A percentile compares a stretch with the other conserved stretches of the same genome.
phyloP scores from a whole-genome alignment of 2,797 vertebrate species.

The Catostomus latipinnis region DNA sequence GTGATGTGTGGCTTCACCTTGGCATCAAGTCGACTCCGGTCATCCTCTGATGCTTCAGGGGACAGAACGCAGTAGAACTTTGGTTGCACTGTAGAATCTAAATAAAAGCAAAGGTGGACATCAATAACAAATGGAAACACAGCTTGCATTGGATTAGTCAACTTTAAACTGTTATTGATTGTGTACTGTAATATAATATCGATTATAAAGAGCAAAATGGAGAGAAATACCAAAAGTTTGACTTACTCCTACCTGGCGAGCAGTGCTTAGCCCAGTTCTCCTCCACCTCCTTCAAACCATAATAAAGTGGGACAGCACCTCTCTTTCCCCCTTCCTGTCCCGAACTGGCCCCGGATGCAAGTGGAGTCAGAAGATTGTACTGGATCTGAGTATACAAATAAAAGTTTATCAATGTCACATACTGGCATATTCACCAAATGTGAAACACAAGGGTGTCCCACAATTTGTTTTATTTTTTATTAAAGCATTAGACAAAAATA shows the following conservation, averaged over 20 bases:
- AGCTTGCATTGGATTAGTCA: background rate
- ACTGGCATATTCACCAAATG: no score
- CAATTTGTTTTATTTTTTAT: no score
- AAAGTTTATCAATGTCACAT: background rate
- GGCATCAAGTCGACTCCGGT: constrained; percentile 88
- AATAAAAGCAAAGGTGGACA: background rate
- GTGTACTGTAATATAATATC: background rate
- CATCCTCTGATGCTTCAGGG: constrained; percentile 93
- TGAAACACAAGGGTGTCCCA: no score
- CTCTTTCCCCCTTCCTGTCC: constrained; percentile 84
- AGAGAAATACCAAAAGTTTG: constrained; percentile 25
- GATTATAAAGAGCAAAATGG: background rate
- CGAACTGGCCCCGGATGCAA: constrained; percentile 82
- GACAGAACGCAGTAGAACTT: constrained; percentile 97
- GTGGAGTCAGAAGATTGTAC: constrained; percentile 93
- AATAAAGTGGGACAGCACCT: constrained; percentile 84
- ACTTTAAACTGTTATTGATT: background rate
- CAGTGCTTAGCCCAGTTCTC: constrained; percentile 98
- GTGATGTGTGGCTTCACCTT: constrained; percentile 74
- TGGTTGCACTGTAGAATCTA: constrained; percentile 88
- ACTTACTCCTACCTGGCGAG: constrained; percentile 84
- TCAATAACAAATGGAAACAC: background rate
- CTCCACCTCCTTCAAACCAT: constrained; percentile 97
- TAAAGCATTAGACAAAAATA: no score
- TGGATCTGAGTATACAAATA: constrained; percentile 83